Conservation (phyloP, 2,797 vertebrate genomes). For the Acropternis orthonyx region DNA sequence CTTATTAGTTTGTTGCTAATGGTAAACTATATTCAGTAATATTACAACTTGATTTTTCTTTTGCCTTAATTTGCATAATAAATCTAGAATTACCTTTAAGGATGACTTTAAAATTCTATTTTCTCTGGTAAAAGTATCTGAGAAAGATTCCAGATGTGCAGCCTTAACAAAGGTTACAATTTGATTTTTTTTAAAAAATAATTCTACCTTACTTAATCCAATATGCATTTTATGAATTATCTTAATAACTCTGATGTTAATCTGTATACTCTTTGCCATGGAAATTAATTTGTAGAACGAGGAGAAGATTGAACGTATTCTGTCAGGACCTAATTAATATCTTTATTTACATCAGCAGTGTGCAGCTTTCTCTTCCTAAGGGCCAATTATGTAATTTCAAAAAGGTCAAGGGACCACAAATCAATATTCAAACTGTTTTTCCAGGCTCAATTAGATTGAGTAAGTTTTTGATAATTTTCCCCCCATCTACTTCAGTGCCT, state of each 20-base stretch:
- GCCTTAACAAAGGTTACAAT: background rate
- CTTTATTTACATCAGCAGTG: background rate
- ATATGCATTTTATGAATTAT: background rate
- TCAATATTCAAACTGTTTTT: constrained; percentile 33
- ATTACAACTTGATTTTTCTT: background rate
- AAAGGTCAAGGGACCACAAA: constrained; percentile 2
- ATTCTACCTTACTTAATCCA: background rate
- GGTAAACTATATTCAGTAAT: background rate
- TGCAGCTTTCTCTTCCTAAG: background rate
- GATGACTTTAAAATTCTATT: background rate
- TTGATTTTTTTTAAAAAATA: background rate
- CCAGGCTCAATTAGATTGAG: background rate
- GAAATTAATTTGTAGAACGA: background rate
- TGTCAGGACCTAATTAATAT: constrained; percentile 13
- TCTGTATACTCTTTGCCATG: background rate
- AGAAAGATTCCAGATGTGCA: background rate
- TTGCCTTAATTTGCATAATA: background rate
- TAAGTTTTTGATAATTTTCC: background rate
- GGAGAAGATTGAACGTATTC: background rate
- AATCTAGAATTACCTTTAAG: background rate
- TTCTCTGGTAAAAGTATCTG: background rate
- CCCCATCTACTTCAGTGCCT: background rate
- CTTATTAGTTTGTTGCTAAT: background rate
- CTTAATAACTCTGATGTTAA: background rate
- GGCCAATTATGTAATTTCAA: constrained; percentile 2